Evolutionary conservation across 64 coral and sea anemone genomes (phyloP), one percentile per base, ranked within the genome.

Genomic region (Montipora foliosa): DNA sequence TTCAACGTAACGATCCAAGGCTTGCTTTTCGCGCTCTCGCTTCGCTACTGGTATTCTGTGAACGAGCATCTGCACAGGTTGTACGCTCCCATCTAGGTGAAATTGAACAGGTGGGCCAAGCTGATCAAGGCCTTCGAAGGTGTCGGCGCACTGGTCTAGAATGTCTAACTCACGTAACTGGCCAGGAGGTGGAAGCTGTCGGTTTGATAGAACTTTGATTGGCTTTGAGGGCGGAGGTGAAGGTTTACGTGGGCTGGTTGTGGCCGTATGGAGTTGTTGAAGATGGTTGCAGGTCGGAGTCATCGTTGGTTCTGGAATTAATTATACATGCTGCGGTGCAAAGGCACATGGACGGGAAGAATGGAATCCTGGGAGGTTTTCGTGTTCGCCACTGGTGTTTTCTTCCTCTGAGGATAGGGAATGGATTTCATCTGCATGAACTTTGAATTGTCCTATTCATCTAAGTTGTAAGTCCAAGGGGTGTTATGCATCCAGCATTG

Each of bases 1-100:
- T 29, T 29, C 29, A 29, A 29, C 29, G 29, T 29, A 29, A 29
- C 29, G 29, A 29, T 29, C 29, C 29, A 29, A 29, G 29, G 29
- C 29, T 29, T 29, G 29, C 29, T 29, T 29, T 29, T 29, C 29
- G 29, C 29, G 29, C 29, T 29, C 29, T 29, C 29, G 29, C 29
- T 29, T 29, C 29, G 29, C 29, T 29, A 29, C 29, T 29, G 29
- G 29, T 29, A 75, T 76, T 74, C 73, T 89, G 45, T 74, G 87
- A 22, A 75, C 66, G 12, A 72, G 87, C 22, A 74, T 74, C 51
- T 89, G 87, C 13, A 89, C 87, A 50, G 81, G 81, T 4, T 84
- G 81, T 64, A 84, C 6, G 48, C 8, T 62, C 66, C 66, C 17
- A 6, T 61, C 55, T 0, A 84, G 5, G n/a, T 84, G 81, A 19